Conservation (phyloP, 2,797 vertebrate genomes). For the Dicrostonyx torquatus region DNA sequence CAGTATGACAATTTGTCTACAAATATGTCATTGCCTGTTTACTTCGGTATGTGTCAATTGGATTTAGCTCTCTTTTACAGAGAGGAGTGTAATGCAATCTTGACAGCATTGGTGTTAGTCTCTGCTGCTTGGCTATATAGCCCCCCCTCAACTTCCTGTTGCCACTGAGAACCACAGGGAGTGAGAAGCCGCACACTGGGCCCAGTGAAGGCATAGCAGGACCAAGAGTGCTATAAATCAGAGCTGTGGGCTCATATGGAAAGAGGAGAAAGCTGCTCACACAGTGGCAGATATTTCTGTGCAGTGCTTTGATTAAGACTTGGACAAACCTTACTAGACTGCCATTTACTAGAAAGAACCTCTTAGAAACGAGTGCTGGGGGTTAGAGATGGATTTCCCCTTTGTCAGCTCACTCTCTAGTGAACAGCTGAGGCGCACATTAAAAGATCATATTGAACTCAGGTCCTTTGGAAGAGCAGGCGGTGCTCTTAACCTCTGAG, state of each 20-base stretch:
- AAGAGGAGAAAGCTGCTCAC: slow-evolving; percentile 71
- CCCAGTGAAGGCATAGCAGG: slow-evolving; percentile 69
- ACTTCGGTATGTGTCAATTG: slow-evolving; percentile 81
- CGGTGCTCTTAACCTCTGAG: too few species aligned
- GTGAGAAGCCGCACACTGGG: slow-evolving; percentile 69
- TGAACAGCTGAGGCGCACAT: slow-evolving; percentile 85
- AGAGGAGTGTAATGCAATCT: slow-evolving; percentile 78
- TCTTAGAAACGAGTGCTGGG: slow-evolving; percentile 76
- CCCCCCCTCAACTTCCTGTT: slow-evolving; percentile 73
- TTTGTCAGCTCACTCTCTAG: slow-evolving; percentile 75
- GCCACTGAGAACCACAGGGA: slow-evolving; percentile 75
- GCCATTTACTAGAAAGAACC: slow-evolving; percentile 82
- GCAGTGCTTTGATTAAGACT: slow-evolving; percentile 78
- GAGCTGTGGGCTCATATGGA: slow-evolving; percentile 65
- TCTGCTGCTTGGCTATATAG: slow-evolving; percentile 69
- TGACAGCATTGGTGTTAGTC: slow-evolving; percentile 71
- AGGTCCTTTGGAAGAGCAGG: too few species aligned
- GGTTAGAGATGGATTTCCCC: slow-evolving; percentile 71
- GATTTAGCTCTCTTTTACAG: slow-evolving; percentile 82
- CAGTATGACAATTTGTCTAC: slow-evolving; percentile 86
- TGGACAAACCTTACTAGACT: slow-evolving; percentile 81
- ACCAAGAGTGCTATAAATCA: slow-evolving; percentile 77
- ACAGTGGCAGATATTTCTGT: slow-evolving; percentile 74
- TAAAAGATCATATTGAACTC: too few species aligned
- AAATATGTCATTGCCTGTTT: slow-evolving; percentile 88